Evolutionary conservation across 1,140 invertebrate species (phyloP).

Genomic region (Philotrypesis tridentata): DNA sequence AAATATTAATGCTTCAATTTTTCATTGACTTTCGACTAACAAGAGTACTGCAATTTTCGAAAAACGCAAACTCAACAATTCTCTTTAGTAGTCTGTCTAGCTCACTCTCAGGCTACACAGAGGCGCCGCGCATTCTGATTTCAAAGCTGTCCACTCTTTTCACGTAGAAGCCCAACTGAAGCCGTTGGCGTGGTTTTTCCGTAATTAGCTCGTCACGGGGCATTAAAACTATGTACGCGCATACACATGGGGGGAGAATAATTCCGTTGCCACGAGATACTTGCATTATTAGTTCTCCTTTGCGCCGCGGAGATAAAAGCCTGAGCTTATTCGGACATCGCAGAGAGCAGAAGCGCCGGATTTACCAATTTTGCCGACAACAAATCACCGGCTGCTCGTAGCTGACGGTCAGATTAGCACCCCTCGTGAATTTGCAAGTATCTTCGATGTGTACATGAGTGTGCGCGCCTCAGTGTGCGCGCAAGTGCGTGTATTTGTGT

Average conservation of each 20-base stretch:
- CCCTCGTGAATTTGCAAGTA: slow-evolving; percentile 15
- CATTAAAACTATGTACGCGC: background rate
- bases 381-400: background rate
- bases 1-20: too few species aligned
- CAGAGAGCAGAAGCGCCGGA: slow-evolving; percentile 20
- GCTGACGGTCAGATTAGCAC: background rate
- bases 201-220: slow-evolving; percentile 16
- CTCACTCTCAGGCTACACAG: background rate
- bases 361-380: slow-evolving; percentile 33
- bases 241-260: background rate
- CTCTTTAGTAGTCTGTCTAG: background rate
- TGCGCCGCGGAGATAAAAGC: slow-evolving; percentile 1
- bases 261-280: background rate
- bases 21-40: background rate
- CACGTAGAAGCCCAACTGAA: background rate
- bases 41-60: background rate
- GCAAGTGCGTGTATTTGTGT: background rate
- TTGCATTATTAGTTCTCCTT: slow-evolving; percentile 29
- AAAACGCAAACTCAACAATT: background rate
- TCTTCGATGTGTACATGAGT: background rate
- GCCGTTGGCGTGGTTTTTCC: slow-evolving; percentile 17
- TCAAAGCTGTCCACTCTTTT: background rate
- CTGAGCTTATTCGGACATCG: slow-evolving; percentile 20
- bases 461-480: background rate
- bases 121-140: background rate